Percentiles rank a stretch among this genome's conserved stretches.
Conservation (phyloP, 2,888 invertebrate species). For the Clepsis dumicolana region DNA sequence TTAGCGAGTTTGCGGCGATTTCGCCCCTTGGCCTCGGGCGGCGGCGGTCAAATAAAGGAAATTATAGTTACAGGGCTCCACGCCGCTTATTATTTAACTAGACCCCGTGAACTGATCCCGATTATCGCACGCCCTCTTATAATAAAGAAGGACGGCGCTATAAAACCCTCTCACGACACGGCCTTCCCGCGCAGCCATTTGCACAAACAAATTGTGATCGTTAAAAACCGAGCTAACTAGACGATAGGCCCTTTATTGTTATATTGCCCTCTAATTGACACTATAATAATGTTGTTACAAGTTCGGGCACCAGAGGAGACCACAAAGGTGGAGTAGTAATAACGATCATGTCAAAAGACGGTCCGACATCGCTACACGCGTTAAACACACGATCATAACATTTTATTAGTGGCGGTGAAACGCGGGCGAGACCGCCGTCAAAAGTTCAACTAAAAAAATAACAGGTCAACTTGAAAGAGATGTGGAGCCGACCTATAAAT, state of each 20-base stretch:
- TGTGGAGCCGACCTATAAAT: conserved; percentile 76
- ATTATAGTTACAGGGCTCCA: conserved; percentile 80
- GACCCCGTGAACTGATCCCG: conserved; percentile 74
- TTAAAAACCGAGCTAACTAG: conserved; percentile 67
- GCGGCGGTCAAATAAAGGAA: conserved; percentile 78
- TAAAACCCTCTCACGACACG: conserved; percentile 43
- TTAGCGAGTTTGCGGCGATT: conserved; percentile 75
- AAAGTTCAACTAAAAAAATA: conserved; percentile 81
- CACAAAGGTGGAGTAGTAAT: conserved; percentile 81
- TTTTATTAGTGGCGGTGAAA: conserved; percentile 86
- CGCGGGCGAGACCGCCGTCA: conserved; percentile 82
- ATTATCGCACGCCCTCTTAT: conserved; percentile 71
- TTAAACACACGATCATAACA: conserved; percentile 86
- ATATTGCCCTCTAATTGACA: conserved; percentile 81
- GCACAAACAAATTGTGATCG: conserved; percentile 63
- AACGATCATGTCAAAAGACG: conserved; percentile 85
- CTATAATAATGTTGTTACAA: conserved; percentile 82
- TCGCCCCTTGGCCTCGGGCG: conserved; percentile 62
- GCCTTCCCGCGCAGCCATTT: conserved; percentile 52
- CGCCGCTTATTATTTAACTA: conserved; percentile 83
- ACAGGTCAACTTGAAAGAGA: conserved; percentile 84
- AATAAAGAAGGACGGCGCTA: conserved; percentile 45
- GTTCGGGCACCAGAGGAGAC: conserved; percentile 78
- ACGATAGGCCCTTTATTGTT: conserved; percentile 66
- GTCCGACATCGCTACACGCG: conserved; percentile 84